phyloP scores from a whole-genome alignment of 2,113 vertebrate genomes.

The Oreochromis tanganicae region DNA sequence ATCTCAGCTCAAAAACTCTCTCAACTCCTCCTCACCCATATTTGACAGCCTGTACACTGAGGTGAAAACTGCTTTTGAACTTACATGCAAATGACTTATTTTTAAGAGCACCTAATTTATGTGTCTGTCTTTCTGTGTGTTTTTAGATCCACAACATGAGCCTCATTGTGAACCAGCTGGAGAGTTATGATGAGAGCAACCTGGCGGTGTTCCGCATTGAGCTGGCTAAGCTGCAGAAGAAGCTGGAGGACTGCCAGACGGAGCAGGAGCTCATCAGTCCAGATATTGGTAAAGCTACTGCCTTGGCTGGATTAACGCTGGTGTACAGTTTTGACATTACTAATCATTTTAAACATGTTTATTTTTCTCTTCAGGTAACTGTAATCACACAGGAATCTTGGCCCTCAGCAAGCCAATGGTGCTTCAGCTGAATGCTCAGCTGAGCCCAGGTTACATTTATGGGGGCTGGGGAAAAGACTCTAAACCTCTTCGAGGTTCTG shows the following conservation, averaged over 20 bases:
- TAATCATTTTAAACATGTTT: background rate
- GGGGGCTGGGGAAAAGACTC: constrained; percentile 73
- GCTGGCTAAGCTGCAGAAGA: constrained; percentile 69
- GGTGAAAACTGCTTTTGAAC: constrained; percentile 14
- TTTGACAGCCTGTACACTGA: constrained; percentile 63
- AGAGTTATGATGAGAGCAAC: constrained; percentile 69
- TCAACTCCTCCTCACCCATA: constrained; percentile 58
- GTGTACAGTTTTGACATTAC: background rate
- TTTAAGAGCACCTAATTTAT: background rate
- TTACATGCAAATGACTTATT: background rate
- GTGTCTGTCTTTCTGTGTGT: background rate
- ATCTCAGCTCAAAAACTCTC: constrained; percentile 57
- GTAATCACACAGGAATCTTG: constrained; percentile 62
- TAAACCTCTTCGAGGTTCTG: constrained; percentile 53
- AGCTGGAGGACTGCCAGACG: constrained; percentile 68
- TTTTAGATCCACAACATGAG: constrained; percentile 72
- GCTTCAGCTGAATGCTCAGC: constrained; percentile 56
- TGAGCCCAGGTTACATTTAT: constrained; percentile 14
- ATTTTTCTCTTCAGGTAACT: constrained; percentile 54
- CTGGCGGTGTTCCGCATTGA: constrained; percentile 67
- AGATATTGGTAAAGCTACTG: constrained; percentile 41
- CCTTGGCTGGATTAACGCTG: background rate
- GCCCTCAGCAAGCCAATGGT: constrained; percentile 57
- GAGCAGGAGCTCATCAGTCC: constrained; percentile 51
- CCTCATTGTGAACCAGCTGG: constrained; percentile 67